Evolutionary conservation across 2,888 invertebrate species (phyloP), one percentile per base, ranked within the genome.

Genomic region (Asteroscopus sphinx): DNA sequence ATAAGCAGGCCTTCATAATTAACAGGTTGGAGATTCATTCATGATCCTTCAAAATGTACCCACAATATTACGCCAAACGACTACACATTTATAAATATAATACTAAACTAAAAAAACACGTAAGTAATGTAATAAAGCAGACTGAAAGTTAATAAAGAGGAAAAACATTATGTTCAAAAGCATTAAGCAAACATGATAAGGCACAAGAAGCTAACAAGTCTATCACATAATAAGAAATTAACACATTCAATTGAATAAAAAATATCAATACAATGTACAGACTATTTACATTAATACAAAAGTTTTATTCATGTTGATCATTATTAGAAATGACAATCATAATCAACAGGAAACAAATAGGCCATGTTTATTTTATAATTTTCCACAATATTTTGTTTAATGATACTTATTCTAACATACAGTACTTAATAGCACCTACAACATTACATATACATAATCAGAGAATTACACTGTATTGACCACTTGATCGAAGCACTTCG

Each of bases 401-500:
- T 56, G 54, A 35, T 51, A 63, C 58, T 54, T 62, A 57, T 25
- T 15, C 56, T 57, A 56, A 61, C 47, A 47, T 45, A 67, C 9
- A 39, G 32, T 65, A 52, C 52, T 54, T 11, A n/a, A 60, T 63
- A 68, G 47, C 55, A 54, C 46, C 49, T 51, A 67, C n/a, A 47
- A 36, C 25, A 5, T 36, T 36, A 17, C 32, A 51, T 36, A 9
- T 49, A 62, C 54, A 45, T 48, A 42, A 46, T 52, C 48, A 49
- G 35, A 68, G 49, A 53, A 57, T 80, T 90, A 94, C 65, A 93
- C 84, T 67, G 95, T 95, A 72, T 95, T 95, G 77, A 96, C 95
- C 45, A 96, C 95, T 91, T 95, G 95, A 73, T 95, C 94, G 73
- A 96, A 95, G 81, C 95, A 95, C 76, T 96, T 95, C 1, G 95